Evolutionary conservation across 2,113 vertebrate genomes (phyloP).

Genomic region (Notothenia rossii): DNA sequence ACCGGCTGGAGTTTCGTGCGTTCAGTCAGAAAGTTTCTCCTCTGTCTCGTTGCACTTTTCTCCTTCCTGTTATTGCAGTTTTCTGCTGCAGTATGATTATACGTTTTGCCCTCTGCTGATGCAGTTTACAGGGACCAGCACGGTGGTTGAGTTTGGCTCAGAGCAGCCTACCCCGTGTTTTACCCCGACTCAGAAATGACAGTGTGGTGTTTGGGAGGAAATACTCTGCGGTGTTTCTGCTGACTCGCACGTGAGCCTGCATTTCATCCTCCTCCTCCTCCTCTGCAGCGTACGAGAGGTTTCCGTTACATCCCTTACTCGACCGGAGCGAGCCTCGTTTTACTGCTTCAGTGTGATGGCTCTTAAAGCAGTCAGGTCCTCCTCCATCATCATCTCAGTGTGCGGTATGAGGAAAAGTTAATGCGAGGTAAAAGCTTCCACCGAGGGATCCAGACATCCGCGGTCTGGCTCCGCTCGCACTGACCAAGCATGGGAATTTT

Average conservation of each 20-base stretch:
- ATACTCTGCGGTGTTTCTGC: slow-evolving; percentile 10
- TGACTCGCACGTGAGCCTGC: slow-evolving; percentile 42
- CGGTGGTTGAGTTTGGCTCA: slow-evolving; percentile 73
- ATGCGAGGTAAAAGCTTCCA: slow-evolving; percentile 63
- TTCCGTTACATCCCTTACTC: slow-evolving; percentile 48
- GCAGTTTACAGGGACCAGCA: slow-evolving; percentile 49
- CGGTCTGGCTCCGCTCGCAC: slow-evolving; percentile 53
- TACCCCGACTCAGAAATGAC: slow-evolving; percentile 36
- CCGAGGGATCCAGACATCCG: slow-evolving; percentile 59
- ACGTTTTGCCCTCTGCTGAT: slow-evolving; percentile 70
- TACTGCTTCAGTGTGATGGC: slow-evolving; percentile 41
- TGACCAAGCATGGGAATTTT: slow-evolving; percentile 61
- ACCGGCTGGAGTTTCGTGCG: no score
- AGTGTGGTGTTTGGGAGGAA: slow-evolving; percentile 46
- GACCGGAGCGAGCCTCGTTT: slow-evolving; percentile 63
- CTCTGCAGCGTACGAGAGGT: slow-evolving; percentile 31
- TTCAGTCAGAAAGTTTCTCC: no score
- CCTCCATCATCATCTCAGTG: slow-evolving; percentile 59
- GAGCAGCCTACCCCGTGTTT: slow-evolving; percentile 31
- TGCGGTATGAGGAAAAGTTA: slow-evolving; percentile 70
- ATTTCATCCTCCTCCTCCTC: slow-evolving; percentile 11
- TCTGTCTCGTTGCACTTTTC: slow-evolving; percentile 3
- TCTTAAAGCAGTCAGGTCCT: slow-evolving; percentile 57
- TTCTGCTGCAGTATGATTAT: slow-evolving; percentile 69
- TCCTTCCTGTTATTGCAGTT: slow-evolving; percentile 76